Percentiles rank a stretch among this genome's conserved stretches.
These are phyloP conservation scores for Thamnaconus septentrionalis DNA, from an alignment of 2,113 vertebrate species.

Conservation along the genomic window DNA sequence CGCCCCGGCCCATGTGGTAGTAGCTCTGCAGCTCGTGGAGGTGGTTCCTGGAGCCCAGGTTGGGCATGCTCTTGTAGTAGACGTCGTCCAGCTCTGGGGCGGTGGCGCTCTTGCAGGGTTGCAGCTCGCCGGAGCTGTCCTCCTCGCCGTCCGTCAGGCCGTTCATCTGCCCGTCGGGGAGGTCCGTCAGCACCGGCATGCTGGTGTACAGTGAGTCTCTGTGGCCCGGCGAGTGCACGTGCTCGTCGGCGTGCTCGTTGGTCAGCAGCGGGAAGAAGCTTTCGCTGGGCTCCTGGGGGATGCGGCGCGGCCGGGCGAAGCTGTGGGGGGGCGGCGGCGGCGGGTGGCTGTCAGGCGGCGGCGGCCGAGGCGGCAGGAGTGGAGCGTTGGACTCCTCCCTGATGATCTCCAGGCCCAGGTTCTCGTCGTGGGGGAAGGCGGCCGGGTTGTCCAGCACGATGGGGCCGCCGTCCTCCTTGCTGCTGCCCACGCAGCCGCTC, in stretches of 20 bases:
- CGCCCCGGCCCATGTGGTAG: slow-evolving; percentile 96
- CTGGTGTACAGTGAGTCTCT: slow-evolving; percentile 97
- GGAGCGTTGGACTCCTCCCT: slow-evolving; percentile 93
- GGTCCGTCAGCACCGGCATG: slow-evolving; percentile 91
- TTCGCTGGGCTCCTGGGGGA: slow-evolving; percentile 93
- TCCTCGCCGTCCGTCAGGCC: slow-evolving; percentile 80
- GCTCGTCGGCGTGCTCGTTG: slow-evolving; percentile 89
- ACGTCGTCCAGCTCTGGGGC: slow-evolving; percentile 86
- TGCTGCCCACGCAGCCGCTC: slow-evolving; percentile 63
- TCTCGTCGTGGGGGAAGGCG: slow-evolving; percentile 89
- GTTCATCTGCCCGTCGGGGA: slow-evolving; percentile 77
- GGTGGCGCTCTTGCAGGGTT: slow-evolving; percentile 83
- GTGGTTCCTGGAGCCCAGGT: slow-evolving; percentile 93
- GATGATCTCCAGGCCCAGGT: slow-evolving; percentile 91
- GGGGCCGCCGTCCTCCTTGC: slow-evolving; percentile 80
- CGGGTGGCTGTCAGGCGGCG: slow-evolving; percentile 84
- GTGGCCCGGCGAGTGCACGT: slow-evolving; percentile 78
- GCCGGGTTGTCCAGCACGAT: slow-evolving; percentile 88
- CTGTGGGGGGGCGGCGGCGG: slow-evolving; percentile 81
- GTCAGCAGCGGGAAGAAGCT: slow-evolving; percentile 97
- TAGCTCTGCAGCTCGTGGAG: slow-evolving; percentile 94
- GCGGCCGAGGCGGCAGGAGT: slow-evolving; percentile 86
- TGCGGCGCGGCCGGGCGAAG: slow-evolving; percentile 83
- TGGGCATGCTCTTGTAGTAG: slow-evolving; percentile 99
- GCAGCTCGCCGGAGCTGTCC: slow-evolving; percentile 79